Conservation (phyloP, 2,888 invertebrate species). For the Amphipyra berbera region DNA sequence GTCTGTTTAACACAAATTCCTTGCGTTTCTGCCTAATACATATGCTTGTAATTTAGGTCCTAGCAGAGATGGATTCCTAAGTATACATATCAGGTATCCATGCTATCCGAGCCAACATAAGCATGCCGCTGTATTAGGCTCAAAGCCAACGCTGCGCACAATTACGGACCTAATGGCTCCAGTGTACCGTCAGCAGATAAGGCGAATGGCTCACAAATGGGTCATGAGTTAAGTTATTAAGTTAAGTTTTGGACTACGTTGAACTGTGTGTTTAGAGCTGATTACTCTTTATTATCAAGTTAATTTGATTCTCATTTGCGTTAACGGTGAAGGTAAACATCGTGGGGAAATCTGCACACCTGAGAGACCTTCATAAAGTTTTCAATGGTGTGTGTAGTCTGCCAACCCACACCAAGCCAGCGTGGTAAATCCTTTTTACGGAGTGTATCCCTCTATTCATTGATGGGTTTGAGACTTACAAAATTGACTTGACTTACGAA, state of each 20-base stretch:
- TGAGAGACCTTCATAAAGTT: too few species aligned
- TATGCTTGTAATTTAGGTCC: conserved; percentile 22
- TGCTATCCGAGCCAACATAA: conserved; percentile 35
- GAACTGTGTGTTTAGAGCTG: conserved; percentile 26
- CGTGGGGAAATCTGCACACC: too few species aligned
- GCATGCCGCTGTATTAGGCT: conserved; percentile 70
- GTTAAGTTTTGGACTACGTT: conserved; percentile 21
- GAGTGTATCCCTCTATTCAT: too few species aligned
- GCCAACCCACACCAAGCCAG: too few species aligned
- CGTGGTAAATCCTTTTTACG: too few species aligned
- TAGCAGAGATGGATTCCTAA: conserved; percentile 34
- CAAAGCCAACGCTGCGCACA: conserved; percentile 69
- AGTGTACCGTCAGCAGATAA: conserved; percentile 57
- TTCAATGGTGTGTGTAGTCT: too few species aligned
- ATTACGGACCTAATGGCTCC: conserved; percentile 68
- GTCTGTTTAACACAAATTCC: conserved; percentile 25
- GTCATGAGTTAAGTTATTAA: conserved; percentile 41
- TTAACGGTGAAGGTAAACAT: too few species aligned
- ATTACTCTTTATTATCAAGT: too few species aligned
- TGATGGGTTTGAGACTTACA: too few species aligned
- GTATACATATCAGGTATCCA: conserved; percentile 47
- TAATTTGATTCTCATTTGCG: too few species aligned
- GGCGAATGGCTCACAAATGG: conserved; percentile 45
- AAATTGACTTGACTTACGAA: too few species aligned
- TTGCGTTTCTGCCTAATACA: conserved; percentile 11